Conservation (phyloP, 2,888 invertebrate species). For the Cartodere bifasciata region DNA sequence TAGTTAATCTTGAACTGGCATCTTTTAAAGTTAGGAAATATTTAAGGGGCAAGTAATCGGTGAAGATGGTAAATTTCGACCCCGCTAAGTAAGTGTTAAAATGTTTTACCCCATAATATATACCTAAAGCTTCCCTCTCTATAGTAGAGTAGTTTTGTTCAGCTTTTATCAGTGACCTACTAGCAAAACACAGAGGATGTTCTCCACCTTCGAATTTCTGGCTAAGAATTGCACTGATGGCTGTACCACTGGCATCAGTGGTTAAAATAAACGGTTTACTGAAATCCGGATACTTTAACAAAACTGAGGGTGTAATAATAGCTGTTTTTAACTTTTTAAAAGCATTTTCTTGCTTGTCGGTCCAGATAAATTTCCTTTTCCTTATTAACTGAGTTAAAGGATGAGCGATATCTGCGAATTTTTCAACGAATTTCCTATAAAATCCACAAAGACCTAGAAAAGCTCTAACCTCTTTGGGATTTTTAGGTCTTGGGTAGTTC, state of each 20-base stretch:
- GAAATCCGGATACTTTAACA: conserved; percentile 23
- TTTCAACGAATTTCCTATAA: no score
- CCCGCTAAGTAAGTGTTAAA: conserved; percentile 24
- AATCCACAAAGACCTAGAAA: no score
- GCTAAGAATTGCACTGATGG: conserved; percentile 21
- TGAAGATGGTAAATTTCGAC: conserved; percentile 19
- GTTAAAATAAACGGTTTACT: conserved; percentile 19
- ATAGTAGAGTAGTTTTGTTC: conserved; percentile 21
- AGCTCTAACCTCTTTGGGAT: no score
- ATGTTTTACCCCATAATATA: conserved; percentile 21
- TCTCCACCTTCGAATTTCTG: conserved; percentile 26
- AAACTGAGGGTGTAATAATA: no score
- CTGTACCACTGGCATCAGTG: conserved; percentile 23
- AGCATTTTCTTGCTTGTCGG: no score
- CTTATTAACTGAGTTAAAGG: no score
- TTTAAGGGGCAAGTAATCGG: conserved; percentile 20
- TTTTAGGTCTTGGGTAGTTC: no score
- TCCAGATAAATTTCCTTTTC: no score
- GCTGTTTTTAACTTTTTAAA: no score
- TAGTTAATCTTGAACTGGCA: conserved; percentile 17
- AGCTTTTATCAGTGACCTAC: conserved; percentile 20
- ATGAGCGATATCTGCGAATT: no score
- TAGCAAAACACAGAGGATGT: conserved; percentile 23
- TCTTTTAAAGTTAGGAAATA: conserved; percentile 20
- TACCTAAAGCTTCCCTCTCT: conserved; percentile 23